Base-by-base conservation (phyloP, 2,888 invertebrate genomes). In the Melolontha melolontha region DNA sequence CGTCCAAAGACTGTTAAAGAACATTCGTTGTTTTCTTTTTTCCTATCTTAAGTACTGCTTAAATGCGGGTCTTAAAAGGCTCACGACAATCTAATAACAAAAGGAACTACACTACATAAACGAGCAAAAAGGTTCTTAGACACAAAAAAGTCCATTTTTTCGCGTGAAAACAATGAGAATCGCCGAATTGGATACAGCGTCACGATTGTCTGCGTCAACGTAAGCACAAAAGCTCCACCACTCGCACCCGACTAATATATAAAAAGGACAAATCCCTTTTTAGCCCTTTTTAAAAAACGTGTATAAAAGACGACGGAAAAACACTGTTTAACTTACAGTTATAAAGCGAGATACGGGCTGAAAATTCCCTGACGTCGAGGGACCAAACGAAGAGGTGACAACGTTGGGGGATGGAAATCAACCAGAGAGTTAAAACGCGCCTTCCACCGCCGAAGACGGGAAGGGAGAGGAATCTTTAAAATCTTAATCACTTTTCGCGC, bases 401-500 rank as follows among this genome's bases (percentile, higher is more conserved):
- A 50, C 16, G 49, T 22, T 22, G 22, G 27, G 17, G 50, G 22
- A 34, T 34, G 51, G 51, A 52, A 52, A 52, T 52, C 51, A 52
- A 52, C 71, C 27, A 2, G 11, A 12, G 77, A 78, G 77, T 76
- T 78, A 76, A 76, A 78, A 78, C 75, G 80, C 80, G 81, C 79
- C 77, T 74, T 75, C 71, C 52, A 7, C 14, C 16, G 14, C n/a
- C n/a, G 42, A 62, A 49, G 63, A 68, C 63, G 54, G 59, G 34
- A n/a, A 1, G 57, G 16, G 8, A 47, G 66, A 55, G 54, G 59
- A 76, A 76, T 77, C 77, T 77, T 80, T 81, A 80, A 81, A 82
- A 81, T 82, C 81, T 82, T 82, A 82, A 82, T 82, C 82, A 81
- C 79, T 80, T 80, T 80, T 80, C 78, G 78, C 80, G 80, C 79